These are phyloP conservation scores for cattle (Bos taurus) DNA, from an alignment of 2,113 vertebrate genomes.

Conservation along the genomic window ARS-UCD2.0 NC_037352.1:24402501-24403000, in stretches of 20 bases:
- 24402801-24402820: neutral
- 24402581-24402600: neutral
- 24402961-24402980: neutral
- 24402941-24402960: neutral
- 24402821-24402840: neutral
- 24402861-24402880: neutral
- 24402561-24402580: neutral
- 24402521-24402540: neutral
- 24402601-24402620: neutral
- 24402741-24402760: neutral
- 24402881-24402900: neutral
- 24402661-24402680: neutral
- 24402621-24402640: neutral
- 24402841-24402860: accelerated
- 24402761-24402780: neutral
- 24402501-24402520: neutral
- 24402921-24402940: neutral
- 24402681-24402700: neutral
- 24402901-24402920: neutral
- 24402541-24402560: neutral
- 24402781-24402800: neutral
- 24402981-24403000: neutral
- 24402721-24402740: neutral
- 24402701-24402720: neutral
- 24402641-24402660: neutral